phyloP scores from a whole-genome alignment of 92 coral and sea anemone genomes.

The Blastomussa wellsi region DNA sequence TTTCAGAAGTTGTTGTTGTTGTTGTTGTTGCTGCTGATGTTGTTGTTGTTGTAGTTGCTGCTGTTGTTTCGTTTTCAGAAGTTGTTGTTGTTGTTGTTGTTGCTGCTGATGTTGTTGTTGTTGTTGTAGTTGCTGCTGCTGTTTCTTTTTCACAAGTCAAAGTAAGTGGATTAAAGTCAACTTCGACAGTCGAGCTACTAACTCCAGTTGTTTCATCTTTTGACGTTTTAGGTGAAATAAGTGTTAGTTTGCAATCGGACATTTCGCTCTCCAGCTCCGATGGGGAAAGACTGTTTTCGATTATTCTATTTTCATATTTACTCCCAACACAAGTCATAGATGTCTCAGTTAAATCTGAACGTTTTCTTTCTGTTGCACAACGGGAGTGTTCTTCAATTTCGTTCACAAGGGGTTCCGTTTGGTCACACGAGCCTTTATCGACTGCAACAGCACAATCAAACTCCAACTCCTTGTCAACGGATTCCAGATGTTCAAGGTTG shows the following conservation, averaged over 20 bases:
- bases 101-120: not conserved
- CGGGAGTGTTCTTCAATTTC: not conserved
- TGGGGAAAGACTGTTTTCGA: too few species aligned
- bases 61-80: not conserved
- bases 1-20: too few species aligned
- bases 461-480: not conserved
- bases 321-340: not conserved
- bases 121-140: not conserved
- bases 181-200: not conserved
- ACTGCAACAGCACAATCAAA: not conserved
- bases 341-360: not conserved
- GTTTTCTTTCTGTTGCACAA: not conserved
- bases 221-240: not conserved
- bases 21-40: not conserved
- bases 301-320: not conserved
- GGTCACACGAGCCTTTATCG: not conserved
- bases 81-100: not conserved
- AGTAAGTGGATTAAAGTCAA: not conserved
- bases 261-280: not conserved
- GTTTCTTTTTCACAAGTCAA: not conserved
- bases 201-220: not conserved
- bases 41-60: not conserved
- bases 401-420: not conserved
- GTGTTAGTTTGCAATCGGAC: not conserved
- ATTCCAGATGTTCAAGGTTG: conserved; percentile 6